Evolutionary conservation across 2,797 vertebrate genomes (phyloP), one percentile per base, ranked within the genome.

Genomic region (Pyrocephalus nanus): DNA sequence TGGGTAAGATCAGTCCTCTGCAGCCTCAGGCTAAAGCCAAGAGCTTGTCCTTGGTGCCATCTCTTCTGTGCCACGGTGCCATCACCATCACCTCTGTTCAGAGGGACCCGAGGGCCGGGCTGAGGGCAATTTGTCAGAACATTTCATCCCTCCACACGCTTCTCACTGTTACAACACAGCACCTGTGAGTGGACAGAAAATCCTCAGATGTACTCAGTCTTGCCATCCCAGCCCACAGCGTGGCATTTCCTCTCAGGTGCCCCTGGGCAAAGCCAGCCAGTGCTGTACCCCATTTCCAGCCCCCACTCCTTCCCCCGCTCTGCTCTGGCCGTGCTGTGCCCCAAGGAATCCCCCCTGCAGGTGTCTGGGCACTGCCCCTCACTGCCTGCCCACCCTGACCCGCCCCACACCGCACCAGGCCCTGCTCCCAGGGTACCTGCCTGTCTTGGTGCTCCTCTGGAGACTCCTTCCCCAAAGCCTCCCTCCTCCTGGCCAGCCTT

Each of bases 261-360:
- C 17, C 29, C 58, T 5, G 12, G 50, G 42, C 18, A 65, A 45
- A 87, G 18, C 42, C 29, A 20, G 8, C 4, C 0, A 0, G 20
- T 26, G 27, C 1, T 0, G 0, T 29, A 20, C 3, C 7, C 9
- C 18, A 1, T 1, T 70, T n/a, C 8, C 54, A 47, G 26, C 50
- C 11, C 2, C 21, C 45, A 22, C 27, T 62, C 40, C 29, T 9
- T 47, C 8, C 32, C 42, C 25, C 9, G 8, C 14, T 17, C 57
- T 58, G 55, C n/a, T 57, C 43, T 58, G 40, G 27, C 32, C 0
- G 0, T 10, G 1, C n/a, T 48, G n/a, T 57, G 18, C 36, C 72
- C 61, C 22, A 25, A 4, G 26, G 15, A 51, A 38, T 23, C 17
- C 77, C 53, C 18, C 45, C 25, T 4, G 11, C 64, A 21, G 40